These are phyloP conservation scores for Lophius americanus DNA, from an alignment of 2,797 vertebrate species.

Conservation along the genomic window DNA sequence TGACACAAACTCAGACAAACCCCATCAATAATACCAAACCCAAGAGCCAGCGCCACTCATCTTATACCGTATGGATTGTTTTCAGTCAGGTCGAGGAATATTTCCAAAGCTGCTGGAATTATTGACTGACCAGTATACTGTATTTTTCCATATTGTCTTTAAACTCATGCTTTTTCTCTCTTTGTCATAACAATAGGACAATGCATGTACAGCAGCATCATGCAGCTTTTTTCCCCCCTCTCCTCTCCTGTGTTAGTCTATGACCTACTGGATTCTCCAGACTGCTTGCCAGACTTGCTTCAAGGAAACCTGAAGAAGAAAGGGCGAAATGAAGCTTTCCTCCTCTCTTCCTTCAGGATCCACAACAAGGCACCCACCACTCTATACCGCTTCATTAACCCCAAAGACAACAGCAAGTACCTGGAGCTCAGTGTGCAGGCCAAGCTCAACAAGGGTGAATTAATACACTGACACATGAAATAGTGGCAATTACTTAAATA, in stretches of 20 bases:
- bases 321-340: slow-evolving; percentile 86
- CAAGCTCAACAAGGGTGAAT: slow-evolving; percentile 91
- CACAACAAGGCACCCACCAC: slow-evolving; percentile 78
- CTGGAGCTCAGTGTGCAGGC: slow-evolving; percentile 92
- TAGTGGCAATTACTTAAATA: background rate
- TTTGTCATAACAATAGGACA: slow-evolving; percentile 1
- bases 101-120: background rate
- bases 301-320: slow-evolving; percentile 87
- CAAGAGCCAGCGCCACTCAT: background rate
- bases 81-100: slow-evolving; percentile 5
- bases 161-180: background rate
- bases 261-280: slow-evolving; percentile 90
- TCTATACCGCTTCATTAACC: slow-evolving; percentile 88
- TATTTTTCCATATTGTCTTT: slow-evolving; percentile 5
- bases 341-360: slow-evolving; percentile 90
- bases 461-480: background rate
- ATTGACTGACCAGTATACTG: background rate
- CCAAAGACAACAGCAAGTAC: slow-evolving; percentile 88
- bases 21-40: slow-evolving; percentile 12
- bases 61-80: slow-evolving; percentile 14
- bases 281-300: slow-evolving; percentile 87
- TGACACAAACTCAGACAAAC: slow-evolving; percentile 10
- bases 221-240: slow-evolving; percentile 19
- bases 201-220: background rate
- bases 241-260: slow-evolving; percentile 84